A percentile compares a stretch with the other conserved stretches of the same genome.
phyloP scores from a whole-genome alignment of 2,113 vertebrate species.

The Microcebus lehilahytsara region DNA sequence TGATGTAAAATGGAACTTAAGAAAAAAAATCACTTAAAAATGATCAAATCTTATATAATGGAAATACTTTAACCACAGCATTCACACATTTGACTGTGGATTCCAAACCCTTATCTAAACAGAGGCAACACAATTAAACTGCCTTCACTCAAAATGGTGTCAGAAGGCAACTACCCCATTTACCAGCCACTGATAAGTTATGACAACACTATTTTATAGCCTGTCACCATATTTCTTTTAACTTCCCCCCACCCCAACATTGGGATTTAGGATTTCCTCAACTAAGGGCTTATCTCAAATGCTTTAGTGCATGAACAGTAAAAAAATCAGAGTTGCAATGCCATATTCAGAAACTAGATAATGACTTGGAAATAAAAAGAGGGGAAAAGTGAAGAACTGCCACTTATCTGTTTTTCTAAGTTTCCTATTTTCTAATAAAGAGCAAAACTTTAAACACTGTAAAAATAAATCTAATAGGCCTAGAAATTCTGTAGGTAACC shows the following conservation, averaged over 20 bases:
- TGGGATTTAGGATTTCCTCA: slow-evolving; percentile 64
- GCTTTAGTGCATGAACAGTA: slow-evolving; percentile 36
- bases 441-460: slow-evolving; percentile 31
- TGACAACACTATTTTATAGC: slow-evolving; percentile 66
- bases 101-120: slow-evolving; percentile 72
- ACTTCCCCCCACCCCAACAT: not conserved
- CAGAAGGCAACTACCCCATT: slow-evolving; percentile 62
- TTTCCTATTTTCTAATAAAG: slow-evolving; percentile 38
- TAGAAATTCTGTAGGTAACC: not conserved
- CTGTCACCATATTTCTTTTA: slow-evolving; percentile 60
- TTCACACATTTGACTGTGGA: slow-evolving; percentile 63
- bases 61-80: slow-evolving; percentile 70
- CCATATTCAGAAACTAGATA: slow-evolving; percentile 21
- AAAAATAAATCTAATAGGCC: not conserved
- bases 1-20: slow-evolving; percentile 67
- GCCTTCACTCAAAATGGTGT: slow-evolving; percentile 74
- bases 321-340: slow-evolving; percentile 42
- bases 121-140: slow-evolving; percentile 65
- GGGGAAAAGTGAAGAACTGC: not conserved
- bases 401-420: slow-evolving; percentile 10
- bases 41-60: slow-evolving; percentile 66
- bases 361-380: not conserved
- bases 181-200: slow-evolving; percentile 57
- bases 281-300: slow-evolving; percentile 62
- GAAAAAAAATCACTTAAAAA: slow-evolving; percentile 72